Evolutionary conservation across 2,113 vertebrate genomes (phyloP), one percentile per base, ranked within the genome.

Genomic region (Sturnira hondurensis): DNA sequence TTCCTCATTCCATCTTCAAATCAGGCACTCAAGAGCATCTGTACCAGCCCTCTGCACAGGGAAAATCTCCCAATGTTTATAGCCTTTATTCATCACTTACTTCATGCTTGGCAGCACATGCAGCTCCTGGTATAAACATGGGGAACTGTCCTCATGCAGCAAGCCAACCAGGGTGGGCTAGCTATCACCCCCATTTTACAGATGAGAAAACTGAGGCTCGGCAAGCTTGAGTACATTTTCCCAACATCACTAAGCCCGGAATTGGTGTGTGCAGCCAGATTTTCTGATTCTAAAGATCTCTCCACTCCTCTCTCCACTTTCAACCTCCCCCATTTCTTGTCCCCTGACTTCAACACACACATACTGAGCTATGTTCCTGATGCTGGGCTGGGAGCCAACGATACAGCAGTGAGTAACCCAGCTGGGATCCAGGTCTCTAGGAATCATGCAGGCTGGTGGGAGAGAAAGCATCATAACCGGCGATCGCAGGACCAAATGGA

Each of bases 131-230:
- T 19, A 43, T 0, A 67, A 61, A 50, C 22, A 65, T 1, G 1
- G 24, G 28, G 61, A 76, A 63, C 52, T 0, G 0, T 7, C 14
- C 22, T 24, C 58, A 33, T 24, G 8, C 24, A n/a, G 22, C 43
- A 36, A 63, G 14, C 22, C 54, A 24, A 11, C 2, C 3, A 4
- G 65, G 17, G 1, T 4, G 3, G 2, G 1, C 0, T 2, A 47
- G 52, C 22, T 4, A 5, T 0, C 70, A 52, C 17, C 31, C 38
- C 65, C 88, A 86, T 8, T 92, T 19, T 11, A 84, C 52, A 88
- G 77, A 81, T 1, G 61, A 47, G 26, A 41, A 89, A 71, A 58
- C 63, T 33, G 56, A 81, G 43, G 78, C 50, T 73, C 38, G 7
- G 67, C 33, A 3, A 76, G 36, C 8, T 15, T 33, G 1, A 31